A percentile compares a stretch with the other conserved stretches of the same genome.
These are phyloP conservation scores for Clytia hemisphaerica DNA, from an alignment of 30 jellyfish, hydroid and myxozoan species.

Conservation along the genomic window DNA sequence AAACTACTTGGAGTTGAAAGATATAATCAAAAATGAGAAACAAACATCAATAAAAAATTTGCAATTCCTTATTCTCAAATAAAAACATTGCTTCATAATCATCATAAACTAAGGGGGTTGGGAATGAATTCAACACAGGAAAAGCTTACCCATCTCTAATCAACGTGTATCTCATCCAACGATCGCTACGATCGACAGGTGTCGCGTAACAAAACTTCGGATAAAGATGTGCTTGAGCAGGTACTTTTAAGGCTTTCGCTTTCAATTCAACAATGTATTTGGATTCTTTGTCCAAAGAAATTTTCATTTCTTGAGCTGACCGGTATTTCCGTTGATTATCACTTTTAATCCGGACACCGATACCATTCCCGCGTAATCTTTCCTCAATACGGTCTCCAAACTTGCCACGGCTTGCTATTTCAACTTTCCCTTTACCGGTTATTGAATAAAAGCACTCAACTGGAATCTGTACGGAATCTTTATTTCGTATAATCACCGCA, in stretches of 20 bases:
- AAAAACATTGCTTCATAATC: background rate
- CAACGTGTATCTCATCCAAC: constrained; percentile 22
- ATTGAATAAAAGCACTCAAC: constrained; percentile 51
- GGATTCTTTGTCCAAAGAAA: constrained; percentile 24
- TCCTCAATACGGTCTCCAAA: background rate
- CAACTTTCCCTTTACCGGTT: background rate
- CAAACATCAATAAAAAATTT: background rate
- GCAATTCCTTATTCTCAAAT: background rate
- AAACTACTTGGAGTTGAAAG: no score
- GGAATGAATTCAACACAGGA: no score
- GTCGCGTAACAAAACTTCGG: constrained; percentile 51
- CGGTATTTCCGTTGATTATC: constrained; percentile 25
- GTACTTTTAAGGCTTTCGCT: constrained; percentile 19
- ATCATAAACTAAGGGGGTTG: no score
- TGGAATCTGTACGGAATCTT: constrained; percentile 49
- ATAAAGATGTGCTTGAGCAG: constrained; percentile 25
- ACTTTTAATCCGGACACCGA: constrained; percentile 26
- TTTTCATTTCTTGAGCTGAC: constrained; percentile 24
- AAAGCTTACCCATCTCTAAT: constrained; percentile 53
- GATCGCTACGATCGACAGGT: constrained; percentile 26
- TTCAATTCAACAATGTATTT: constrained; percentile 46
- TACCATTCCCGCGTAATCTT: constrained; percentile 5
- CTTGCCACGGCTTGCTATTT: background rate
- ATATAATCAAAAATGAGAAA: no score
- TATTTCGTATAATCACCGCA: constrained; percentile 42